A percentile compares a stretch with the other conserved stretches of the same genome.
Evolutionary conservation across 2,113 vertebrate species (phyloP).

Genomic region (Pelobates fuscus): DNA sequence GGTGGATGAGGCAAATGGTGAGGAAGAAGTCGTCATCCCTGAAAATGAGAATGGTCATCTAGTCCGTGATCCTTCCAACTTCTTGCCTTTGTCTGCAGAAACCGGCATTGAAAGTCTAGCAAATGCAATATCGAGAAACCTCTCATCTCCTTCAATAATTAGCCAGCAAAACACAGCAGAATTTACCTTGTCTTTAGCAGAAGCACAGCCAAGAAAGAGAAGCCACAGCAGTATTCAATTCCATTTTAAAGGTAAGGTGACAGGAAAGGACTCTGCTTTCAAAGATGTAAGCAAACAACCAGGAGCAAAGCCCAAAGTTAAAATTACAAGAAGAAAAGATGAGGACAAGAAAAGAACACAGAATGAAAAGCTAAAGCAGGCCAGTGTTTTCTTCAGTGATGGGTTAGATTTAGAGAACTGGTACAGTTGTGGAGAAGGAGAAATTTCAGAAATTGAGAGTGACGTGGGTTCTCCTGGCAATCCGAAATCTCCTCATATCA

Average conservation of each 20-base stretch:
- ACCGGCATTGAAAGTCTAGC: conserved; percentile 69
- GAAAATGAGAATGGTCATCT: conserved; percentile 61
- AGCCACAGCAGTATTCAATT: conserved; percentile 95
- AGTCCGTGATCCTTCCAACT: conserved; percentile 59
- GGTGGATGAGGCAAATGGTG: conserved; percentile 53
- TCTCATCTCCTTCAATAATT: conserved; percentile 89
- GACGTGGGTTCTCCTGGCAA: conserved; percentile 87
- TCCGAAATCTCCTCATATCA: conserved; percentile 79
- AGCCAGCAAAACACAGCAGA: conserved; percentile 74
- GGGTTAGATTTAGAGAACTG: conserved; percentile 97
- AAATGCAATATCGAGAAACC: conserved; percentile 88
- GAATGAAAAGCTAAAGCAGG: conserved; percentile 81
- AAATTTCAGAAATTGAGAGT: conserved; percentile 97
- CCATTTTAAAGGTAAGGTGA: conserved; percentile 87
- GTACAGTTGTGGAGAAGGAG: conserved; percentile 98
- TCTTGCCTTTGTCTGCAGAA: conserved; percentile 67
- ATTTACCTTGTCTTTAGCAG: conserved; percentile 64
- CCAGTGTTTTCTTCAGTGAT: conserved; percentile 92
- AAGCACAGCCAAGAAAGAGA: conserved; percentile 79
- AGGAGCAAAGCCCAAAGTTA: conserved; percentile 93
- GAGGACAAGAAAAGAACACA: conserved; percentile 86
- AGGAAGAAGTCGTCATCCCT: conserved; percentile 58
- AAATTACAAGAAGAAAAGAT: conserved; percentile 87
- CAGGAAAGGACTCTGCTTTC: conserved; percentile 85
- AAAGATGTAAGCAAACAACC: conserved; percentile 78